Percentiles rank a stretch among this genome's conserved stretches.
Evolutionary conservation across 2,113 vertebrate species (phyloP).

Genomic region (Argyrosomus japonicus): DNA sequence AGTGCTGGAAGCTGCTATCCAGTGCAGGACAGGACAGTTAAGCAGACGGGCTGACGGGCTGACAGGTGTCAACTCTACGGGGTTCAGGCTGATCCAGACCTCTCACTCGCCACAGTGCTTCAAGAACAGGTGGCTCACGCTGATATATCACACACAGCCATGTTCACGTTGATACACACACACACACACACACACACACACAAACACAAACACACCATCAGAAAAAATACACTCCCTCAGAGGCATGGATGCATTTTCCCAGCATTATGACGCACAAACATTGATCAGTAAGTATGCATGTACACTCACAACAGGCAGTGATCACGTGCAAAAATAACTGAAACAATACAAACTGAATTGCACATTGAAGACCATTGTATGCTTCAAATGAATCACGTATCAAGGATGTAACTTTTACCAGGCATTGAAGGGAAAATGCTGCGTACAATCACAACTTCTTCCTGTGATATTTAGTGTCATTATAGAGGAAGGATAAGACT

Average conservation of each 20-base stretch:
- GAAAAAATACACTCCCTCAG: not conserved
- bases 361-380: not conserved
- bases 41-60: conserved; percentile 65
- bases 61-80: conserved; percentile 70
- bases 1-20: conserved; percentile 49
- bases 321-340: not conserved
- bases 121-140: conserved; percentile 70
- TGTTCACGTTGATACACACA: conserved; percentile 11
- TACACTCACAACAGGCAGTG: not conserved
- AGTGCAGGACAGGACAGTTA: conserved; percentile 51
- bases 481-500: not conserved
- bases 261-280: not conserved
- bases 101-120: conserved; percentile 43
- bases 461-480: conserved; percentile 6
- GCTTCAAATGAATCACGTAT: too few species aligned
- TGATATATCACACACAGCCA: conserved; percentile 41
- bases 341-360: not conserved
- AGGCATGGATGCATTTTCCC: not conserved
- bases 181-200: conserved; percentile 30
- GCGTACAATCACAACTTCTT: not conserved
- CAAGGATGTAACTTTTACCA: too few species aligned
- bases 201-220: not conserved
- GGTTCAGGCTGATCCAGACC: conserved; percentile 57
- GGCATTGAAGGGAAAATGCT: too few species aligned
- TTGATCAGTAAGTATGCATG: not conserved